Conservation (phyloP, 2,797 vertebrate species). For the Pteronotus mesoamericanus region DNA sequence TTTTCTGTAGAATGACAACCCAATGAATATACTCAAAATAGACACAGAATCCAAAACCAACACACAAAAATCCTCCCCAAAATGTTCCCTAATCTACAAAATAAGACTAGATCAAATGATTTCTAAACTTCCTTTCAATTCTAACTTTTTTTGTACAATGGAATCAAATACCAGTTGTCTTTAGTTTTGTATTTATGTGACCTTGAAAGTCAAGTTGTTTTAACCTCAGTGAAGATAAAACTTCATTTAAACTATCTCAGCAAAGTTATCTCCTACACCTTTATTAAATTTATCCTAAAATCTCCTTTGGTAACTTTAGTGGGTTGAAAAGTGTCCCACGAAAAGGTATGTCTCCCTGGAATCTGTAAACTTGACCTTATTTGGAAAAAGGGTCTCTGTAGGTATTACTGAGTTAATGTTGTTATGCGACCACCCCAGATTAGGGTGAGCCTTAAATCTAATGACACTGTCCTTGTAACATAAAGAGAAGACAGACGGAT, state of each 20-base stretch:
- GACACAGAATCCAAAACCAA: not conserved
- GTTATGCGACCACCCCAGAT: not conserved
- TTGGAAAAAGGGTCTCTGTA: not conserved
- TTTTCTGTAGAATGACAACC: not conserved
- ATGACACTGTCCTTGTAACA: not conserved
- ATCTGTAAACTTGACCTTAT: not conserved
- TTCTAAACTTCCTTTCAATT: slow-evolving; percentile 1
- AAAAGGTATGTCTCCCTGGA: not conserved
- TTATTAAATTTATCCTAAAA: not conserved
- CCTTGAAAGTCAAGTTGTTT: not conserved
- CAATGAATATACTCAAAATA: not conserved
- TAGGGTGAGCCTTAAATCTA: not conserved
- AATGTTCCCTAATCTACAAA: not conserved
- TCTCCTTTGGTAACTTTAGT: not conserved
- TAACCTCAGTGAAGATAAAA: not conserved
- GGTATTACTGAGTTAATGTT: not conserved
- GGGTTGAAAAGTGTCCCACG: not conserved
- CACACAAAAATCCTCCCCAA: not conserved
- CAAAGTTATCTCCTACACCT: not conserved
- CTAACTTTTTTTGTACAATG: not conserved
- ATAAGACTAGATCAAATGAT: not conserved
- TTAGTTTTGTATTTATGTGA: not conserved
- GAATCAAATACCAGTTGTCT: not conserved
- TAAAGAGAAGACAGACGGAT: not conserved
- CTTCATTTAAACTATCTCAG: slow-evolving; percentile 21